Evolutionary conservation across 1,140 invertebrate species (phyloP).

Genomic region (Bombyx mori): ASM3026992v2 NC_085112.1:8195501-8196000

Average conservation of each 20-base stretch:
- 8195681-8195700: slow-evolving; percentile 66
- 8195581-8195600: slow-evolving; percentile 60
- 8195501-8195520: slow-evolving; percentile 58
- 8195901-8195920: no score
- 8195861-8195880: no score
- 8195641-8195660: slow-evolving; percentile 69
- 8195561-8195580: slow-evolving; percentile 47
- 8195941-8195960: no score
- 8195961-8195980: no score
- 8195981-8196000: no score
- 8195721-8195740: slow-evolving; percentile 65
- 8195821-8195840: no score
- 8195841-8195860: no score
- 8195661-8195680: slow-evolving; percentile 72
- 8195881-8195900: no score
- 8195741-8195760: slow-evolving; percentile 63
- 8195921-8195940: no score
- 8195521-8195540: slow-evolving; percentile 61
- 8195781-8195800: no score
- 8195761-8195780: slow-evolving; percentile 65
- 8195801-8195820: no score
- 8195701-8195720: slow-evolving; percentile 44
- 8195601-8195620: slow-evolving; percentile 58
- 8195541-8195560: slow-evolving; percentile 69
- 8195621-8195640: slow-evolving; percentile 69